phyloP scores from a whole-genome alignment of 2,888 invertebrate species.

The Seira musarum region DNA sequence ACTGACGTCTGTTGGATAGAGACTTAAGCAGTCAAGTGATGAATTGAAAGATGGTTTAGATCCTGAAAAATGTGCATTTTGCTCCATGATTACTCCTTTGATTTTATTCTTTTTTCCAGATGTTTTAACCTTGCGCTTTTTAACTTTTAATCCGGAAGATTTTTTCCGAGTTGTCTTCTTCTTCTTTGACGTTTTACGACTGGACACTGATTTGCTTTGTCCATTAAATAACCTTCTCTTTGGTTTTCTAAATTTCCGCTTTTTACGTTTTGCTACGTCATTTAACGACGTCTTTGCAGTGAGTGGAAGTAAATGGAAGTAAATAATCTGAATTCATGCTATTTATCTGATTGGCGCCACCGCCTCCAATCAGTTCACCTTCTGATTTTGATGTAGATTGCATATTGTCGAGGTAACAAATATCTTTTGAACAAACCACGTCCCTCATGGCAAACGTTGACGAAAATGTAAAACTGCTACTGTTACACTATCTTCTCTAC shows the following conservation, averaged over 20 bases:
- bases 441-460: background rate
- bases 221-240: conserved; percentile 10
- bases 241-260: background rate
- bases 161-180: background rate
- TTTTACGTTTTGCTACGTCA: no score
- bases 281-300: no score
- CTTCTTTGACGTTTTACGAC: background rate
- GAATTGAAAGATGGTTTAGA: background rate
- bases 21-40: background rate
- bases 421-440: conserved; percentile 1
- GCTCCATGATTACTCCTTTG: conserved; percentile 7
- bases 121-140: no score
- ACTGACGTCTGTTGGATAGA: conserved; percentile 23
- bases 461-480: conserved; percentile 18
- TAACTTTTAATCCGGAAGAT: no score
- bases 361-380: background rate
- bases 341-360: no score
- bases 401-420: conserved; percentile 28
- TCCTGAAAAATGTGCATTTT: background rate
- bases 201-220: background rate
- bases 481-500: background rate
- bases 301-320: background rate
- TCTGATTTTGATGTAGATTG: no score
- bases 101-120: conserved; percentile 9
- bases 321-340: background rate